Percentiles rank a stretch among this genome's conserved stretches.
These are phyloP conservation scores for Columba janthina DNA, from an alignment of 2,113 vertebrate genomes.

Conservation along the genomic window DNA sequence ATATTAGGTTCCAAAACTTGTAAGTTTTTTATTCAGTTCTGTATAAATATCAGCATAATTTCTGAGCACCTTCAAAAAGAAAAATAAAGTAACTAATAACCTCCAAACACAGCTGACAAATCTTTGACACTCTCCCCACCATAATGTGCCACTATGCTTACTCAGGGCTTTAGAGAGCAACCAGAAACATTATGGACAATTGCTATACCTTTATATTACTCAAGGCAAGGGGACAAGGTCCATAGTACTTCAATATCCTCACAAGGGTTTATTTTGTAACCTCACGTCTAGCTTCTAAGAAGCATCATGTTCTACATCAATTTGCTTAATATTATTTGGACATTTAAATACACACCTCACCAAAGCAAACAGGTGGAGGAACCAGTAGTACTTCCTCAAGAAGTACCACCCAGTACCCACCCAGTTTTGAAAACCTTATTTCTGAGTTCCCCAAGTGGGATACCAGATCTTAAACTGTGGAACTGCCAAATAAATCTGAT, in stretches of 20 bases:
- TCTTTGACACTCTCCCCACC: not conserved
- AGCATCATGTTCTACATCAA: rapidly evolving
- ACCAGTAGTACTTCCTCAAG: not conserved
- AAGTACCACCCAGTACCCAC: not conserved
- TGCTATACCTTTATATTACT: not conserved
- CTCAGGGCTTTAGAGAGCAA: not conserved
- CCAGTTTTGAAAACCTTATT: not conserved
- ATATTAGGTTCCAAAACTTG: not conserved
- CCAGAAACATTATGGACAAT: not conserved
- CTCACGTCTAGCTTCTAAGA: not conserved
- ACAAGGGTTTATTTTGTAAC: not conserved
- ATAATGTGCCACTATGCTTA: not conserved
- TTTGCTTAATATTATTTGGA: not conserved
- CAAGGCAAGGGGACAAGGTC: not conserved
- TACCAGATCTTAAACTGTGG: not conserved
- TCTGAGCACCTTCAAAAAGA: not conserved
- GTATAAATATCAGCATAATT: not conserved
- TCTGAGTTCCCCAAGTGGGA: not conserved
- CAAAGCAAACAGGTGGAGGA: not conserved
- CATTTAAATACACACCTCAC: not conserved
- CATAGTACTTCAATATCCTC: not conserved
- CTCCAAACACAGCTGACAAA: not conserved
- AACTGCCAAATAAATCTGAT: not conserved
- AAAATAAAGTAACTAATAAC: not conserved
- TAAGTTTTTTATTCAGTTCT: not conserved